Percentiles rank a stretch among this genome's conserved stretches.
These are phyloP conservation scores for Chiloscyllium plagiosum DNA, from an alignment of 2,113 vertebrate species.

Conservation along the genomic window DNA sequence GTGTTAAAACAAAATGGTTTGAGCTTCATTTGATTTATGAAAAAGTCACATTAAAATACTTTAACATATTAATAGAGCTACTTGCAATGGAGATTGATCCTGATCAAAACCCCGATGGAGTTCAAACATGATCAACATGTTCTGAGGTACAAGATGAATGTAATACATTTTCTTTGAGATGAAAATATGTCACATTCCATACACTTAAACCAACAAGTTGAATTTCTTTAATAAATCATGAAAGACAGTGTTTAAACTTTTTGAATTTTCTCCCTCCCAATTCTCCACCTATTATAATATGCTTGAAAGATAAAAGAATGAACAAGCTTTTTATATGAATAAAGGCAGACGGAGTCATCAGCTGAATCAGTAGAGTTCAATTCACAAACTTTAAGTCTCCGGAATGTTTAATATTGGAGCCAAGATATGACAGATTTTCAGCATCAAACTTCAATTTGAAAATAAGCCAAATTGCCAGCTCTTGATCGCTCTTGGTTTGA, in stretches of 20 bases:
- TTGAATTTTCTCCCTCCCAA: not conserved
- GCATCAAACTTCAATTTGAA: not conserved
- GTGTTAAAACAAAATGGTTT: not conserved
- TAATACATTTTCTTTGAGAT: not conserved
- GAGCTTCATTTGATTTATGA: not conserved
- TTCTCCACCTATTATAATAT: not conserved
- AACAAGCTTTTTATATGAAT: constrained; percentile 22
- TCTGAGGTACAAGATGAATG: not conserved
- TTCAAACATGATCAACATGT: not conserved
- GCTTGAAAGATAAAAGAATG: constrained; percentile 28
- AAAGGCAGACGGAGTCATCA: not conserved
- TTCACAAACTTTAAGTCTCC: not conserved
- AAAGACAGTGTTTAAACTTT: not conserved
- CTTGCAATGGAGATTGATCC: not conserved
- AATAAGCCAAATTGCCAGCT: not conserved
- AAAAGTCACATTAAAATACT: not conserved
- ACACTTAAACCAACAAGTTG: not conserved
- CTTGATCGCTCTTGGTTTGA: not conserved
- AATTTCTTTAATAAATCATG: constrained; percentile 5
- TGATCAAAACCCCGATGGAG: not conserved
- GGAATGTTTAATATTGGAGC: not conserved
- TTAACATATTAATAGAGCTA: not conserved
- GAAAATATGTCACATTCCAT: not conserved
- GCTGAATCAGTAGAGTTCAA: constrained; percentile 14
- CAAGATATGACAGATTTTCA: constrained; percentile 16